A percentile compares a stretch with the other conserved stretches of the same genome.
These are phyloP conservation scores for Arctopsyche grandis DNA, from an alignment of 1,140 invertebrate genomes.

Conservation along the genomic window DNA sequence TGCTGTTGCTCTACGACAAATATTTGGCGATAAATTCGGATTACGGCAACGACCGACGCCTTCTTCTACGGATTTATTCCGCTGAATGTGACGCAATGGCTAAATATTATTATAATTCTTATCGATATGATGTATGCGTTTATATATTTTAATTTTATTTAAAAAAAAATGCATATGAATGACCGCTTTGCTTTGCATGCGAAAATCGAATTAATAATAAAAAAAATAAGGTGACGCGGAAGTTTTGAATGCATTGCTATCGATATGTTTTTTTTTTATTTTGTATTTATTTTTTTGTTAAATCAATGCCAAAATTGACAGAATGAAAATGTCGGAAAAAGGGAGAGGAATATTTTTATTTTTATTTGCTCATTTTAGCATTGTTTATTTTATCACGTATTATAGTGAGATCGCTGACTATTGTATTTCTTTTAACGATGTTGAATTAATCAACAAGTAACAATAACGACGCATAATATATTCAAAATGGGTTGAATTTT, in stretches of 20 bases:
- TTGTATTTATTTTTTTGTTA: background rate
- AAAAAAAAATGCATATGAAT: background rate
- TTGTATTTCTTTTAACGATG: background rate
- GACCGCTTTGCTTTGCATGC: slow-evolving; percentile 7
- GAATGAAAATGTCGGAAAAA: too few relatives aligned
- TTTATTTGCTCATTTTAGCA: too few relatives aligned
- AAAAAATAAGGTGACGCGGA: background rate
- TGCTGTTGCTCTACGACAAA: background rate
- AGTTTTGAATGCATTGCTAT: background rate
- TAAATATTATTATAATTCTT: background rate
- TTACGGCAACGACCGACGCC: background rate
- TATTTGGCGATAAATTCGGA: slow-evolving; percentile 18
- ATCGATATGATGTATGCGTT: background rate
- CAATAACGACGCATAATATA: background rate
- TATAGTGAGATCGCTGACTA: background rate
- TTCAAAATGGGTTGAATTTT: background rate
- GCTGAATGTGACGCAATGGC: slow-evolving; percentile 1
- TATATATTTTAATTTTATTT: background rate
- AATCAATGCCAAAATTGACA: background rate
- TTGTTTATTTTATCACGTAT: too few relatives aligned
- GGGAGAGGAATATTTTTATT: too few relatives aligned
- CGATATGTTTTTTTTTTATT: background rate
- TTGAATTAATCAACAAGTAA: background rate
- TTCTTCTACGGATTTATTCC: background rate
- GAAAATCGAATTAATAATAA: background rate